These are phyloP conservation scores for Sterna hirundo DNA, from an alignment of 2,113 vertebrate species.

Conservation along the genomic window DNA sequence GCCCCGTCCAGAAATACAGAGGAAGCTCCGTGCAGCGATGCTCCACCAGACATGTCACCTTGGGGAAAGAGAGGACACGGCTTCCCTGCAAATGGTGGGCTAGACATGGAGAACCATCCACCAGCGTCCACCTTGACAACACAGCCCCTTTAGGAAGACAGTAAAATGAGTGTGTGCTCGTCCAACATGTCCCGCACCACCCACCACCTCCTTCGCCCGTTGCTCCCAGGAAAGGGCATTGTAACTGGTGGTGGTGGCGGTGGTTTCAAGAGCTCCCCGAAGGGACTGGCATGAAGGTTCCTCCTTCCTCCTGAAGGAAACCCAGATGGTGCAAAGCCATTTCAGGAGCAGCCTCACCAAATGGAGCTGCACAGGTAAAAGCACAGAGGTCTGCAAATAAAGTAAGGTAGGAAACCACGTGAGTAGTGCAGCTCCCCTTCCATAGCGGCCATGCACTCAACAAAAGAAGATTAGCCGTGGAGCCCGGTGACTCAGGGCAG, in stretches of 20 bases:
- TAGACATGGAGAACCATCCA: background rate
- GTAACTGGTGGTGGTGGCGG: background rate
- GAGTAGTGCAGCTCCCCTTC: background rate
- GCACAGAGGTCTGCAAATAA: background rate
- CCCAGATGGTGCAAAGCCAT: background rate
- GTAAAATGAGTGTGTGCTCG: background rate
- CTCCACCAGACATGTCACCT: background rate
- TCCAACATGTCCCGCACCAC: background rate
- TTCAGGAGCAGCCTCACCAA: background rate
- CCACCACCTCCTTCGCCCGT: background rate
- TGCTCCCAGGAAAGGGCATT: background rate
- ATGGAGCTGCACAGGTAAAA: background rate
- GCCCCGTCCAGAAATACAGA: background rate
- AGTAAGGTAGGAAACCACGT: background rate
- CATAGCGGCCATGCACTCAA: background rate
- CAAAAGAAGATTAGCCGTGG: slow-evolving; percentile 35
- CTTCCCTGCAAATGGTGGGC: background rate
- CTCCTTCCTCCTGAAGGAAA: background rate
- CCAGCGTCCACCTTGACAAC: background rate
- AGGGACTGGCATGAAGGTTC: background rate
- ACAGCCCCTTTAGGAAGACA: background rate
- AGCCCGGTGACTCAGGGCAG: slow-evolving; percentile 47
- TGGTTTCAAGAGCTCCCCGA: background rate
- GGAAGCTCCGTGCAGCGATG: background rate
- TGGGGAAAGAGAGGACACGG: background rate